Base-by-base conservation (phyloP, 2,888 invertebrate genomes). In the Acrocyrtus sp. region DNA sequence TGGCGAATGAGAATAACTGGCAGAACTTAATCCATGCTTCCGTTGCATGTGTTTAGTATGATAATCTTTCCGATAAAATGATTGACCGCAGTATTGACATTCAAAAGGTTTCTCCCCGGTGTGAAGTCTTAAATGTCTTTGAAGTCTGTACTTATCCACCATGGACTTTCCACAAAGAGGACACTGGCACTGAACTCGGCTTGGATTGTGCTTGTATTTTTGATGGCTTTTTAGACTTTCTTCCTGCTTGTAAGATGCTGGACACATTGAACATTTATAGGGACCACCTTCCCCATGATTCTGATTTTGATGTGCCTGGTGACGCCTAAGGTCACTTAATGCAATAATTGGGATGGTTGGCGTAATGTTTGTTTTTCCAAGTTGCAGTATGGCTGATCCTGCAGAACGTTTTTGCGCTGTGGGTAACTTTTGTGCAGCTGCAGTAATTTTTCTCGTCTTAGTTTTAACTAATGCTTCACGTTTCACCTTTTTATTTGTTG, bases 31-130 rank as follows among this genome's bases (percentile, higher is more conserved):
- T 12, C 69, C 69, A 12, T 69, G 69, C 51, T 69, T 69, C 41
- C 69, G n/a, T 39, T 69, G 69, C 19, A 69, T 26, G 39, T 69
- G 69, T 27, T 69, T 69, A 0, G 69, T 69, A 51, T 69, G 69
- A 24, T 68, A 68, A 24, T 68, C 68, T 26, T 68, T 68, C 15
- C 68, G 15, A 48, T 68, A 68, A 27, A 68, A 68, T 2, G 41
- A 34, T n/a, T 68, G 68, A 3, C 60, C 68, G 17, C 68, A 68
- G 47, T 60, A 68, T 26, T 68, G 50, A 27, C 68, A 68, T 6
- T 48, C 50, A 34, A 68, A 68, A 3, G 68, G 68, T 21, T 60
- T 58, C 26, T 68, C 68, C 0, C 68, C 68, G 0, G 68, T 68
- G 41, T 68, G 68, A 4, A 68, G 19, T 1, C 68, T 27, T 3